Conservation (phyloP, 1,140 invertebrate species). For the Nephila pilipes region DNA sequence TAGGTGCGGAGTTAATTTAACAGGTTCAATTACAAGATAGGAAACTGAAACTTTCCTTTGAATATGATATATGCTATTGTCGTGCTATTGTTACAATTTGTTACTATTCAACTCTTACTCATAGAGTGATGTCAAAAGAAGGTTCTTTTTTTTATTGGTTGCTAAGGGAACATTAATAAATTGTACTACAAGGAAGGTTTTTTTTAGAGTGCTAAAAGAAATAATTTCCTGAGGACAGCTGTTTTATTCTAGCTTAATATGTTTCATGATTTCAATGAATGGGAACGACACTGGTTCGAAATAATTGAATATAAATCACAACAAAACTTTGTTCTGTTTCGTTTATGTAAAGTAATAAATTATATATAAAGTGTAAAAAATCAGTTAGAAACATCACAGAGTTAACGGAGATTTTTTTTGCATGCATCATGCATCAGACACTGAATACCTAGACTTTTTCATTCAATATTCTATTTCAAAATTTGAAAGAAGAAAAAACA, state of each 20-base stretch:
- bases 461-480: too few species aligned
- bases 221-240: not conserved
- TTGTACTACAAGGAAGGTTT: not conserved
- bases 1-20: slow-evolving; percentile 60
- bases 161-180: not conserved
- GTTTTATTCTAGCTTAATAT: not conserved
- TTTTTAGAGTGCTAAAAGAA: not conserved
- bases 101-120: slow-evolving; percentile 41
- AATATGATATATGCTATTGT: slow-evolving; percentile 48
- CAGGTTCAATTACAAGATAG: slow-evolving; percentile 69
- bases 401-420: too few species aligned
- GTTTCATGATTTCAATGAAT: too few species aligned
- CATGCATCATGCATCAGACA: too few species aligned
- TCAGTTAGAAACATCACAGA: too few species aligned
- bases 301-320: too few species aligned
- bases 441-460: too few species aligned
- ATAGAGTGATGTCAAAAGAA: slow-evolving; percentile 6
- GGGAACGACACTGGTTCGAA: too few species aligned
- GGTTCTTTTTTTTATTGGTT: slow-evolving; percentile 6
- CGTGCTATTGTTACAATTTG: slow-evolving; percentile 40
- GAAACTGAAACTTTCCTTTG: not conserved
- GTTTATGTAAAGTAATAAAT: too few species aligned
- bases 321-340: too few species aligned
- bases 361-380: too few species aligned
- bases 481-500: too few species aligned